Conservation (phyloP, 2,113 vertebrate species). For the Gavia stellata region DNA sequence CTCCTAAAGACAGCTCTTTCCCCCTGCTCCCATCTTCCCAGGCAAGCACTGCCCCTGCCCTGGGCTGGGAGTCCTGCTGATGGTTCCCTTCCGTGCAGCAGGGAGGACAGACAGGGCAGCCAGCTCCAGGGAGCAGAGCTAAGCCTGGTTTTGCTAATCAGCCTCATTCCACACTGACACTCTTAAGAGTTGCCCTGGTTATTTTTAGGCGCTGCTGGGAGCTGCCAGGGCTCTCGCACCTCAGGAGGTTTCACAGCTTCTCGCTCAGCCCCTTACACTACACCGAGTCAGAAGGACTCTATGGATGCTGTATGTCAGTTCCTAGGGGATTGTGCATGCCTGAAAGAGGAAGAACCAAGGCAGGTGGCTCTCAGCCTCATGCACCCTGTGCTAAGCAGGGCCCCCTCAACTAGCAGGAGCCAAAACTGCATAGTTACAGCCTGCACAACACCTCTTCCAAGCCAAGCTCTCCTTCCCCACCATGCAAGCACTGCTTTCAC, state of each 20-base stretch:
- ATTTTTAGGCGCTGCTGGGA: conserved; percentile 26
- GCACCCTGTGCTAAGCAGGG: neutral
- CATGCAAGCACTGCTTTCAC: neutral
- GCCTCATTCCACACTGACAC: neutral
- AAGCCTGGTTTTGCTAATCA: neutral
- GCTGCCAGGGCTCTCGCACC: conserved; percentile 4
- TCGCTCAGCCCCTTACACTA: neutral
- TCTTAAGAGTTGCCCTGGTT: neutral
- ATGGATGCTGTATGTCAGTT: neutral
- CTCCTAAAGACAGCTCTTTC: neutral
- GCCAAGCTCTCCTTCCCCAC: neutral
- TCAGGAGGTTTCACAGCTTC: neutral
- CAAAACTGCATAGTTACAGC: neutral
- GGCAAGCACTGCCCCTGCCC: neutral
- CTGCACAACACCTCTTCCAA: neutral
- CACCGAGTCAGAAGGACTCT: neutral
- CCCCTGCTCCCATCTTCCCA: neutral
- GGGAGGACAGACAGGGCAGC: neutral
- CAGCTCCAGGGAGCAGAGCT: neutral
- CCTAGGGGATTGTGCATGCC: neutral
- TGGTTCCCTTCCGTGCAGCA: neutral
- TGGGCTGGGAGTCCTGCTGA: neutral
- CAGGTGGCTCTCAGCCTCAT: neutral
- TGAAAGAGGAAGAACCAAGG: neutral
- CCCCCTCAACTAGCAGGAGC: neutral